Evolutionary conservation across 2,888 invertebrate species (phyloP).

Genomic region (Caenorhabditis drosophilae): DNA sequence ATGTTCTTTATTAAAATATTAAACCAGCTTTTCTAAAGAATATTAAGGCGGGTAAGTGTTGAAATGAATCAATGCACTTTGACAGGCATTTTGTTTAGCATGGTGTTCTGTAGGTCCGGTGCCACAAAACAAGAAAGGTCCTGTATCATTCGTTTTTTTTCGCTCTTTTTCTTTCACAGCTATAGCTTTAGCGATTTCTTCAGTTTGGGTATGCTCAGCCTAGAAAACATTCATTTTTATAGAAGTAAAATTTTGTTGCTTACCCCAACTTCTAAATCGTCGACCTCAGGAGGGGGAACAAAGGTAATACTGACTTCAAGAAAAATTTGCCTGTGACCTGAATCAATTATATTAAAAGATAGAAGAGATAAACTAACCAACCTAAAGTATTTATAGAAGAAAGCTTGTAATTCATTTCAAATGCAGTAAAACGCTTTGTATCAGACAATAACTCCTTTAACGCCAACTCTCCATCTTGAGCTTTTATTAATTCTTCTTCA

Average conservation of each 20-base stretch:
- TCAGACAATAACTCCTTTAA: slow-evolving; percentile 30
- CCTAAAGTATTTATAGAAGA: slow-evolving; percentile 14
- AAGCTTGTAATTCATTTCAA: slow-evolving; percentile 12
- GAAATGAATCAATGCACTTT: slow-evolving; percentile 31
- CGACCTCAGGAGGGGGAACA: slow-evolving; percentile 8
- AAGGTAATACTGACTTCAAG: slow-evolving; percentile 4
- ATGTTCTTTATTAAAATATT: no score
- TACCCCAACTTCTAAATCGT: slow-evolving; percentile 22
- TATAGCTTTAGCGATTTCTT: slow-evolving; percentile 15
- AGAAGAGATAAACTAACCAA: background rate
- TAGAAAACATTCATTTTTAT: slow-evolving; percentile 2
- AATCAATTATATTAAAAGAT: background rate
- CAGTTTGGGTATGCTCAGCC: slow-evolving; percentile 32
- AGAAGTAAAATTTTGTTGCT: background rate
- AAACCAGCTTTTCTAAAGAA: no score
- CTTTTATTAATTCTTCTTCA: background rate
- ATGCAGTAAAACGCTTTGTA: slow-evolving; percentile 13
- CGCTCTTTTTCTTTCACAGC: slow-evolving; percentile 13
- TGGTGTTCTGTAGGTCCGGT: slow-evolving; percentile 19
- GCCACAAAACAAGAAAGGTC: slow-evolving; percentile 38
- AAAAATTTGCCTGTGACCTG: slow-evolving; percentile 12
- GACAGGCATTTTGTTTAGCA: slow-evolving; percentile 23
- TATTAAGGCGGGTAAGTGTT: no score
- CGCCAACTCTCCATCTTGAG: slow-evolving; percentile 10
- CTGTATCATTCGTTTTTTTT: slow-evolving; percentile 7